phyloP scores from a whole-genome alignment of 2,797 vertebrate genomes.

The Petrocephalus schoutedeni region DNA sequence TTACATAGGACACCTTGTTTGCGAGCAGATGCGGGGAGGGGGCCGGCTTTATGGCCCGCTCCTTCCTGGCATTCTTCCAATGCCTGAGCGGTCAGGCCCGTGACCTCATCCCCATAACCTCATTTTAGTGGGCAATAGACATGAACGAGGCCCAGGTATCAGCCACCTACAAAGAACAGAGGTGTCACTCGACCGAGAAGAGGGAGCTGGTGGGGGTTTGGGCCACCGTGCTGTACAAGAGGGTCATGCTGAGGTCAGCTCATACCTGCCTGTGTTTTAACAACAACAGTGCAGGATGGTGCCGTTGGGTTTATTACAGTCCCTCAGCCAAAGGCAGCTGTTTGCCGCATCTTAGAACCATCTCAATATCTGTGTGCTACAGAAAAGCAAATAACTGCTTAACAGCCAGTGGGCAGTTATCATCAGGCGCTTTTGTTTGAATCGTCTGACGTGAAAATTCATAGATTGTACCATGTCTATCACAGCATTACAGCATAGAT shows the following conservation, averaged over 20 bases:
- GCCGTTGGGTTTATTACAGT: background rate
- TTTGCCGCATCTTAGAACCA: background rate
- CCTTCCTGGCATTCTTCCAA: background rate
- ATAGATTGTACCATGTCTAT: background rate
- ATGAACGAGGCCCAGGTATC: background rate
- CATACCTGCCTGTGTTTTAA: background rate
- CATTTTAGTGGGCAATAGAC: constrained; percentile 6
- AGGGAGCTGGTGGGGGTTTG: background rate
- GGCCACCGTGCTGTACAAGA: background rate
- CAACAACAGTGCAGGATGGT: background rate
- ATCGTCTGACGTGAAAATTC: background rate
- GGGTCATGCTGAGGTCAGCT: background rate
- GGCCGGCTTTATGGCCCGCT: constrained; percentile 42
- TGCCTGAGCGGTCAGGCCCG: constrained; percentile 26
- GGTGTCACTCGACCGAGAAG: background rate
- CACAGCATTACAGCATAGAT: background rate
- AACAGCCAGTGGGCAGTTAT: background rate
- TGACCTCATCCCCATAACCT: constrained; percentile 37
- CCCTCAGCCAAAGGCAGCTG: background rate
- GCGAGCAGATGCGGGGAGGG: constrained; percentile 41
- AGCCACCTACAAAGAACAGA: background rate
- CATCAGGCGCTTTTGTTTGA: background rate
- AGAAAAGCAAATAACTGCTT: background rate
- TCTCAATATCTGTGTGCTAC: background rate
- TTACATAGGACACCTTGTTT: constrained; percentile 38